Percentiles rank a stretch among this genome's conserved stretches.
phyloP scores from a whole-genome alignment of 23 tunicate species.

The Trididemnum nubilum region DNA sequence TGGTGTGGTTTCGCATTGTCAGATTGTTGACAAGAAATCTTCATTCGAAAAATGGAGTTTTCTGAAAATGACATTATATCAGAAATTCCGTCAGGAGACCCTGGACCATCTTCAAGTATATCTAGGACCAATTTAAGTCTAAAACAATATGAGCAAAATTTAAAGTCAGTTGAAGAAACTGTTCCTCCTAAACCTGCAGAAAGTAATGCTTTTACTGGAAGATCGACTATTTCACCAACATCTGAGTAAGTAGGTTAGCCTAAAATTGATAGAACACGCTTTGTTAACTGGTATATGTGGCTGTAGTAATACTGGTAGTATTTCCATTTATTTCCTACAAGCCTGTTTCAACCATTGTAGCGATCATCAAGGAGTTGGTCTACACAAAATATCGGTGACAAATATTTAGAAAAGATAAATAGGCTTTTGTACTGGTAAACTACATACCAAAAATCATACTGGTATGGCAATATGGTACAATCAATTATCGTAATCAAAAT shows the following conservation, averaged over 20 bases:
- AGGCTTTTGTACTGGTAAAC: no score
- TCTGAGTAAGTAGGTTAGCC: background rate
- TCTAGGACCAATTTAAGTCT: background rate
- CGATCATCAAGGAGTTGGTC: background rate
- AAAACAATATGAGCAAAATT: background rate
- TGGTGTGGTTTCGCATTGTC: no score
- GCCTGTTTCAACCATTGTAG: background rate
- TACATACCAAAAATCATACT: no score
- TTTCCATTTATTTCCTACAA: background rate
- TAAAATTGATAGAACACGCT: background rate
- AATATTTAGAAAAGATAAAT: no score
- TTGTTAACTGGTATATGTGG: no score
- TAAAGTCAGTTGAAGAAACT: background rate
- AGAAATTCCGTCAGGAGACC: background rate
- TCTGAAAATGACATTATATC: conserved; percentile 7
- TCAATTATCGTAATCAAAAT: no score
- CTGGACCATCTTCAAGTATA: background rate
- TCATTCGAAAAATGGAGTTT: conserved; percentile 12
- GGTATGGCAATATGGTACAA: no score
- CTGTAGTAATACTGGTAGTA: no score
- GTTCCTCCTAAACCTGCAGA: conserved; percentile 8
- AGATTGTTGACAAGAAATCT: no score
- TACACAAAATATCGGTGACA: no score
- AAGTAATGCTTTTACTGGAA: background rate
- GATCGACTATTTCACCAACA: background rate